Evolutionary conservation across 2,888 invertebrate species (phyloP).

Genomic region (Dynastes tityus): DNA sequence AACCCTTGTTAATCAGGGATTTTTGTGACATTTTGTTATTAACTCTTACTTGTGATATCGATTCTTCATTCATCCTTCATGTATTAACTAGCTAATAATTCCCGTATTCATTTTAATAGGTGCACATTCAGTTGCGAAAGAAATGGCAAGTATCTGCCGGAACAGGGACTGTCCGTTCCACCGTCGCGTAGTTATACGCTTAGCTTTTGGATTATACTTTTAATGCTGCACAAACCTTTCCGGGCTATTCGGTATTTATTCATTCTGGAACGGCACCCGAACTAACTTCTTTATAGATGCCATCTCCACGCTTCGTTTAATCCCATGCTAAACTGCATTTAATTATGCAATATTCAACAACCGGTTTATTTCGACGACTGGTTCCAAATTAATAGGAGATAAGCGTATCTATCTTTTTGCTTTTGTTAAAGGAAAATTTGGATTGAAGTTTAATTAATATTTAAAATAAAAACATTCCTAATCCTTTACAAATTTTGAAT

Average conservation of each 20-base stretch:
- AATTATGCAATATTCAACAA: constrained; percentile 2
- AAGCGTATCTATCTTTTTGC: neutral
- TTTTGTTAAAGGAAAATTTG: too few relatives aligned
- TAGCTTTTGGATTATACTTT: constrained; percentile 10
- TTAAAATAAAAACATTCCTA: too few relatives aligned
- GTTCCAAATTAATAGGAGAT: neutral
- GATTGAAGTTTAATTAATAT: too few relatives aligned
- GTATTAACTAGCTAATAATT: too few relatives aligned
- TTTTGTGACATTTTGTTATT: too few relatives aligned
- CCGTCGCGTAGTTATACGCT: neutral
- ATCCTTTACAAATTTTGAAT: too few relatives aligned
- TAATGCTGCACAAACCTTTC: constrained; percentile 14
- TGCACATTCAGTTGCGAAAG: neutral
- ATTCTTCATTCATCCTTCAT: too few relatives aligned
- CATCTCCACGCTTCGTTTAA: neutral
- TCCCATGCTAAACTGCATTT: neutral
- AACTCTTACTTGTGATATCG: too few relatives aligned
- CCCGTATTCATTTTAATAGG: neutral
- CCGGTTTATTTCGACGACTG: neutral
- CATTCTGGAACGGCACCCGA: neutral
- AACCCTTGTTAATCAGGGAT: too few relatives aligned
- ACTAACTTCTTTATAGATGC: neutral
- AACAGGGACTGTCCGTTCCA: neutral
- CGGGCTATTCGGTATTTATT: constrained; percentile 11
- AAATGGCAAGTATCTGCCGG: neutral